Base-by-base conservation (phyloP, 2,888 invertebrate species). In the Clostera curtula region DNA sequence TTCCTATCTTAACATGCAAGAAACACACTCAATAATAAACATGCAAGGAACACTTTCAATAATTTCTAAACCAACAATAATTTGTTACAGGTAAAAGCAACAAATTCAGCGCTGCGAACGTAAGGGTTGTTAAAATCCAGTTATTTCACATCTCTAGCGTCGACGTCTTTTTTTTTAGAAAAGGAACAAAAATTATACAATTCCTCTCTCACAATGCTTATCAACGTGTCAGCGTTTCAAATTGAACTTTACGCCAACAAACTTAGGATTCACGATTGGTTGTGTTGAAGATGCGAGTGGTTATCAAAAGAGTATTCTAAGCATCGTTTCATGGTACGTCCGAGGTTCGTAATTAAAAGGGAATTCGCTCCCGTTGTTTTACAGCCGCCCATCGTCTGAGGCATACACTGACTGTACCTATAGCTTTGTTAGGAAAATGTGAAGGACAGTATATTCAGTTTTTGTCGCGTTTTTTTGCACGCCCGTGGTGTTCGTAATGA, bases 281-380 rank as follows among this genome's bases (percentile, higher is more conserved):
- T 42, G 48, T 32, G 8, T 25, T 24, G 19, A 29, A 19, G 31
- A 36, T 31, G 35, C 43, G 32, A 50, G 49, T 41, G 51, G 51
- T 57, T 62, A 57, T 63, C 64, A 64, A 67, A 62, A 59, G 66
- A 54, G 58, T 59, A 54, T 59, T 61, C 61, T 59, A 66, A 62
- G 60, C 61, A 50, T 49, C 48, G 59, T 38, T 43, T 41, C 43
- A 39, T 48, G 57, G 49, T 57, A 42, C 63, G 64, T 56, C 60
- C 61, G 49, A 52, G 49, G 43, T 47, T 52, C 49, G 62, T 69
- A 67, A 68, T 69, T 69, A 67, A 67, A 68, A 63, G 61, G 58
- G 66, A 65, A 63, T 68, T 64, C 59, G 54, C 58, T 56, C 49
- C 51, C 50, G 64, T 68, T 66, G 67, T 68, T 67, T 65, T 64